Base-by-base conservation (phyloP, 2,797 vertebrate genomes). In the Myotis planiceps region DNA sequence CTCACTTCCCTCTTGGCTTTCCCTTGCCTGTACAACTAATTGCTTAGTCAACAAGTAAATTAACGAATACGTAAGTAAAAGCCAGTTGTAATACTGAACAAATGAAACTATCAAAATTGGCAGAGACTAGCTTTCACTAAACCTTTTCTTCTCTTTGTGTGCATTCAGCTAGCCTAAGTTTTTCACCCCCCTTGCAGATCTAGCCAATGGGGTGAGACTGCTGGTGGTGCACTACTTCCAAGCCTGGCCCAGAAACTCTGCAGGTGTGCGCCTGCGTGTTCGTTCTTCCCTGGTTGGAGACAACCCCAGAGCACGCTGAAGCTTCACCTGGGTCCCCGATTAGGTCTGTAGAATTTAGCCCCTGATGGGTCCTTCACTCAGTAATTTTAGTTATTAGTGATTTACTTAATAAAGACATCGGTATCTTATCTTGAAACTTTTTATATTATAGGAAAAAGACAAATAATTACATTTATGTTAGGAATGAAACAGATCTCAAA, bases 381-480 rank as follows among this genome's bases (percentile, higher is more conserved):
- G 19, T 86, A 87, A 95, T 80, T 78, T 60, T 47, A 88, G 9
- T 74, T 55, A 92, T 23, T 23, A 72, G 68, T 45, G 12, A 27
- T 79, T 92, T 34, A 45, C 45, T 19, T 66, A 55, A 65, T 27
- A 90, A 80, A 39, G 45, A 84, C 69, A 94, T 3, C 37, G 19
- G 21, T 27, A 34, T 60, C 16, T 29, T 80, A 45, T 45, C 91
- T 65, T 86, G 51, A 90, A 83, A 78, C 18, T 65, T 78, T 80
- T 71, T 75, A 45, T 25, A 37, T 39, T 68, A 66, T 5, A 51
- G 29, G 19, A 68, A 71, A 71, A 80, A 74, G 18, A 63, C 13
- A 79, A 79, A 94, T 60, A 79, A 76, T 80, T 92, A n/a, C 8
- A 88, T 89, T 82, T 82, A 88, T 32, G 19, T 92, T 88, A 92